A percentile compares a stretch with the other conserved stretches of the same genome.
phyloP scores from a whole-genome alignment of 2,113 vertebrate species.

The Ploceus nigricollis region DNA sequence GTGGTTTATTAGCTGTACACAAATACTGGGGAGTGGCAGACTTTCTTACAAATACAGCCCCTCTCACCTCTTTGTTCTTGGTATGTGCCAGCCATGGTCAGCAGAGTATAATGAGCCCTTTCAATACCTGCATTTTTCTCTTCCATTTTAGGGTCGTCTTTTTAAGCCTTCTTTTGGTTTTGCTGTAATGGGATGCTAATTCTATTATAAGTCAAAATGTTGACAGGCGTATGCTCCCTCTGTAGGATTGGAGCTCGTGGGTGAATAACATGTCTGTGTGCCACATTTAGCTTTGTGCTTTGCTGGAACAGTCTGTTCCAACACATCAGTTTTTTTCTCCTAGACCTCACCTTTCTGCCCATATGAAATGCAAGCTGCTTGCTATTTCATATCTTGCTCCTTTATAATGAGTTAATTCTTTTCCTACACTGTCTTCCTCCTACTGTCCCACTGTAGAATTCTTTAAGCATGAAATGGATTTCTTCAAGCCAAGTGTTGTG shows the following conservation, averaged over 20 bases:
- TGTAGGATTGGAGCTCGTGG: slow-evolving; percentile 19
- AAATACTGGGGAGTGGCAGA: background rate
- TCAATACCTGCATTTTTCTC: background rate
- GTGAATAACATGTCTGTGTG: slow-evolving; percentile 17
- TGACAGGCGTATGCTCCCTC: background rate
- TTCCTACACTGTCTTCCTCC: background rate
- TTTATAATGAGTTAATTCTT: background rate
- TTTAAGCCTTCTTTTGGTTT: background rate
- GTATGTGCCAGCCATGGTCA: background rate
- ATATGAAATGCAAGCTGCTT: slow-evolving; percentile 16
- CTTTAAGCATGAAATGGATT: background rate
- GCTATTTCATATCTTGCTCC: background rate
- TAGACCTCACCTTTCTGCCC: slow-evolving; percentile 36
- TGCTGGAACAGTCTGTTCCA: slow-evolving; percentile 25
- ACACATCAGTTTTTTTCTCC: background rate
- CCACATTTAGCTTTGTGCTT: slow-evolving; percentile 24
- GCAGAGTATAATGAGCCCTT: background rate
- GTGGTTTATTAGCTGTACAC: background rate
- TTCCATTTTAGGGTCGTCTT: background rate
- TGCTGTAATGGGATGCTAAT: background rate
- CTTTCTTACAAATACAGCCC: background rate
- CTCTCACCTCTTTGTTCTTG: background rate
- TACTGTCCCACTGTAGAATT: background rate
- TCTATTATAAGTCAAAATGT: slow-evolving; percentile 19
- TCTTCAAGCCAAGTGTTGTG: background rate